Conservation (phyloP, 35 echinoderm and acorn worm species). For the Eucidaris tribuloides region DNA sequence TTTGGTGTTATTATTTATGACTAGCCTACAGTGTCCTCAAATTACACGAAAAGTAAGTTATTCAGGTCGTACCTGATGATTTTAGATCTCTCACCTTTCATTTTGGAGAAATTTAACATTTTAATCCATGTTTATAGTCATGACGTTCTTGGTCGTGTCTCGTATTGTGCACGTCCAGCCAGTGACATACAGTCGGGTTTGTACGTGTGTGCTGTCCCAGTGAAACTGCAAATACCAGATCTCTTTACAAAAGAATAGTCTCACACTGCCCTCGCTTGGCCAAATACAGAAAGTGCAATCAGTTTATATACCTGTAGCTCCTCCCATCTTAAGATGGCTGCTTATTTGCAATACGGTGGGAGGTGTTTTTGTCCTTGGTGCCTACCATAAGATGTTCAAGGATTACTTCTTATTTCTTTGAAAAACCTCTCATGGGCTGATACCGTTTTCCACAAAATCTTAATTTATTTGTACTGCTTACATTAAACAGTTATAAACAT, state of each 20-base stretch:
- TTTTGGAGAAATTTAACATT: background rate
- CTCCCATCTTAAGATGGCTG: too few relatives aligned
- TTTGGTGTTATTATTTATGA: background rate
- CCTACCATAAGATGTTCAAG: too few relatives aligned
- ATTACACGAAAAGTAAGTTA: background rate
- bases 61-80: background rate
- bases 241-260: too few relatives aligned
- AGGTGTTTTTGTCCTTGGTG: too few relatives aligned
- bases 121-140: background rate
- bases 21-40: background rate
- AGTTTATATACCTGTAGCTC: background rate
- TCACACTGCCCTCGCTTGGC: constrained; percentile 5
- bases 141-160: background rate
- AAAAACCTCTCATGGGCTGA: too few relatives aligned
- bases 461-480: too few relatives aligned
- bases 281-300: constrained; percentile 16
- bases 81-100: background rate
- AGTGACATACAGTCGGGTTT: background rate
- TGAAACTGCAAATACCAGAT: background rate
- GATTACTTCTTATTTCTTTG: too few relatives aligned
- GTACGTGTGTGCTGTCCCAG: background rate
- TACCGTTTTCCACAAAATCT: too few relatives aligned
- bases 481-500: too few relatives aligned
- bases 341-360: too few relatives aligned
- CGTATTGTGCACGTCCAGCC: background rate